Conservation (phyloP, 2,888 invertebrate species). For the Stictocephala bisonia region DNA sequence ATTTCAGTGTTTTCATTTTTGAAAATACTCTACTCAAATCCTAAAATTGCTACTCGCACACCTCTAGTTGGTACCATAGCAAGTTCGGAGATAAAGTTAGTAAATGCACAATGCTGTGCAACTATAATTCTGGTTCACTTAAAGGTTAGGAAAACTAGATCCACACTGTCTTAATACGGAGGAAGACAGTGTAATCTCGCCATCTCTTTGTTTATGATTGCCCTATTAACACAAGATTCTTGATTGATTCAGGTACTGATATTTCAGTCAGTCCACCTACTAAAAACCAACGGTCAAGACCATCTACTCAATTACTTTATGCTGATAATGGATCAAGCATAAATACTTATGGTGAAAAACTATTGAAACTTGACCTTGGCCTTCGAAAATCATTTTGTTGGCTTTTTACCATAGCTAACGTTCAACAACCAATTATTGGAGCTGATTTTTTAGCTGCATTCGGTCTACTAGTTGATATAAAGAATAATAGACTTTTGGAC, state of each 20-base stretch:
- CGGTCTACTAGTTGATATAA: constrained; percentile 39
- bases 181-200: neutral
- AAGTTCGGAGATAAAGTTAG: constrained; percentile 22
- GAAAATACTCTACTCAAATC: too few relatives aligned
- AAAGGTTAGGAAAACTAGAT: constrained; percentile 24
- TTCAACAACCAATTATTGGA: constrained; percentile 46
- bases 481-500: constrained; percentile 40
- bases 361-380: constrained; percentile 44
- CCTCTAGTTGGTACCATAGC: neutral
- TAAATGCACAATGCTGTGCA: constrained; percentile 44
- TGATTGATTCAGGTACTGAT: too few relatives aligned
- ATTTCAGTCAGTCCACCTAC: too few relatives aligned
- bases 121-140: constrained; percentile 1
- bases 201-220: constrained; percentile 38
- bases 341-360: constrained; percentile 45
- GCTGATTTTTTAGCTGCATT: constrained; percentile 49
- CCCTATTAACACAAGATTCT: neutral
- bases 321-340: constrained; percentile 50
- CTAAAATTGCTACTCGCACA: too few relatives aligned
- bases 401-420: constrained; percentile 50
- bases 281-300: neutral
- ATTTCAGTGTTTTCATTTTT: too few relatives aligned
- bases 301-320: constrained; percentile 14
- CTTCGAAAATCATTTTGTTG: constrained; percentile 47
- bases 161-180: constrained; percentile 47